phyloP scores from a whole-genome alignment of 2,888 invertebrate genomes.

The Drosophila aldrichi region DNA sequence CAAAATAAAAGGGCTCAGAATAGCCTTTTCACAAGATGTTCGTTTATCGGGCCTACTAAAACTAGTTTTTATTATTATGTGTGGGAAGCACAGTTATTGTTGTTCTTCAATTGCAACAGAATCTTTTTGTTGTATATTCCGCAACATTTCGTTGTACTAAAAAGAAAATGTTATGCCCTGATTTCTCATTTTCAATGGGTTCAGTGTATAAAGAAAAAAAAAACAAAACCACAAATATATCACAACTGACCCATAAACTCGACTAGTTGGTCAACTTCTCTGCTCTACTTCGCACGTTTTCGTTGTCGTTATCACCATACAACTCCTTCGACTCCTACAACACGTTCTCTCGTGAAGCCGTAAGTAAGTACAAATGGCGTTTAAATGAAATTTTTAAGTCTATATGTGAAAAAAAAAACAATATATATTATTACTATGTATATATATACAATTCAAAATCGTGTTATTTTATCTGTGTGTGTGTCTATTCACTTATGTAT shows the following conservation, averaged over 20 bases:
- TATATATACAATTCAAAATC: conserved; percentile 26
- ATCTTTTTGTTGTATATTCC: conserved; percentile 15
- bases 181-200: too few relatives aligned
- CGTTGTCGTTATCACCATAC: conserved; percentile 56
- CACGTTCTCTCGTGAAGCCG: conserved; percentile 73
- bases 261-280: conserved; percentile 54
- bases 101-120: not conserved
- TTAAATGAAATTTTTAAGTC: conserved; percentile 84
- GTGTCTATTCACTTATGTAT: conserved; percentile 38
- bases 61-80: conserved; percentile 19
- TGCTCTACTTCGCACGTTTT: conserved; percentile 62
- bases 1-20: too few relatives aligned
- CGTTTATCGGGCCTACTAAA: conserved; percentile 6
- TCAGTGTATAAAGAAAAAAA: not conserved
- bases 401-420: conserved; percentile 58
- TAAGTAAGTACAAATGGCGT: conserved; percentile 86
- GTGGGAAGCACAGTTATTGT: conserved; percentile 21
- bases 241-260: conserved; percentile 34
- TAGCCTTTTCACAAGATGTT: conserved; percentile 14
- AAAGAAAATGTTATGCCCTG: too few relatives aligned
- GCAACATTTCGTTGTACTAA: conserved; percentile 56
- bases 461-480: conserved; percentile 46
- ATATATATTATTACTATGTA: conserved; percentile 10
- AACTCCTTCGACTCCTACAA: conserved; percentile 71
- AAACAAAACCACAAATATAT: not conserved